Conservation (phyloP, 1,140 invertebrate species). For the Bombus huntii region DNA sequence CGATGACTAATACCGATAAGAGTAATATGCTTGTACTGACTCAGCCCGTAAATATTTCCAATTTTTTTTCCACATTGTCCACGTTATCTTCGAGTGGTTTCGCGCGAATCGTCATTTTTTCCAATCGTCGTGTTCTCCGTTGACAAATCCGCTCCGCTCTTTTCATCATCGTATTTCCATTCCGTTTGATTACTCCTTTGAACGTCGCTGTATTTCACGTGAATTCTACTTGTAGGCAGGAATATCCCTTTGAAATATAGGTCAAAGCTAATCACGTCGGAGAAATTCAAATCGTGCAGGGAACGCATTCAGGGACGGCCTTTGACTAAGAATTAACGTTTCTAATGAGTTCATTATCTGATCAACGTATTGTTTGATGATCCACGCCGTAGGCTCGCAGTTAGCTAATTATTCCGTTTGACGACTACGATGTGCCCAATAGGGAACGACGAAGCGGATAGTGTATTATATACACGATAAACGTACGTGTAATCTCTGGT, state of each 20-base stretch:
- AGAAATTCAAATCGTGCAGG: conserved; percentile 19
- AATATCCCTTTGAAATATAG: neutral
- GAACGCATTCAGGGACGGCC: conserved; percentile 11
- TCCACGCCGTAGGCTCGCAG: conserved; percentile 27
- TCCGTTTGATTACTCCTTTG: neutral
- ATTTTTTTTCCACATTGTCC: neutral
- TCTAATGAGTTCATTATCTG: conserved; percentile 59
- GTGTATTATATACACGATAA: neutral
- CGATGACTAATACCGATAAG: neutral
- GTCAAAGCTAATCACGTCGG: conserved; percentile 25
- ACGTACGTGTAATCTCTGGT: neutral
- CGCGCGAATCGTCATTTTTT: neutral
- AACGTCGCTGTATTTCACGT: no score
- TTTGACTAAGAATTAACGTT: conserved; percentile 52
- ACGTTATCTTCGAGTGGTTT: neutral
- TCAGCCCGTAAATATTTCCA: neutral
- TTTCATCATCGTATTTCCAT: neutral
- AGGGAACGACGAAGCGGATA: neutral
- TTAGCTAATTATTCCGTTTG: conserved; percentile 40
- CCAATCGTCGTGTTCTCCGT: no score
- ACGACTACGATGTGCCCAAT: neutral
- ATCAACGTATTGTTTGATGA: conserved; percentile 53
- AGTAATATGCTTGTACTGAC: neutral
- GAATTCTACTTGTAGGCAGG: neutral
- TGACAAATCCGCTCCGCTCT: neutral